Conservation (phyloP, 2,113 vertebrate genomes). For the Elephantulus edwardii region DNA sequence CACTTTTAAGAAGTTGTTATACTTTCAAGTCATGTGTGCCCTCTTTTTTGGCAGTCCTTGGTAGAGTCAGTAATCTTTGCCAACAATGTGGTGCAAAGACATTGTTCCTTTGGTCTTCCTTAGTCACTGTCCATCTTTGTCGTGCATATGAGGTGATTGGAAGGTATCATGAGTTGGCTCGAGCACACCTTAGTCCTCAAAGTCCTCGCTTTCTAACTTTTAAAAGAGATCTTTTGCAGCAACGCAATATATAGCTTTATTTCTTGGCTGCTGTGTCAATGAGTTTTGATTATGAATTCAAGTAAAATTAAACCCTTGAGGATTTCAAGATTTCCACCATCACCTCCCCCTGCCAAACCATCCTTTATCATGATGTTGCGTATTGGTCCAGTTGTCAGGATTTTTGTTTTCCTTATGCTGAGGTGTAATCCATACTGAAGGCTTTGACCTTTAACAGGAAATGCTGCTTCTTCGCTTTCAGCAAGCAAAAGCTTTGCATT, state of each 20-base stretch:
- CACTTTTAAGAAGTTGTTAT: not conserved
- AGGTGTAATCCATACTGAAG: not conserved
- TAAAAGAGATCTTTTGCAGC: not conserved
- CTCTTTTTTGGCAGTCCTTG: not conserved
- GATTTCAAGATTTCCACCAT: not conserved
- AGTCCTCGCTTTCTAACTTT: not conserved
- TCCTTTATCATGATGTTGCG: not conserved
- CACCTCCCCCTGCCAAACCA: too few species aligned
- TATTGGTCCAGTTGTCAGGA: not conserved
- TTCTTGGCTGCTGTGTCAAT: not conserved
- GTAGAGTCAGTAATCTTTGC: not conserved
- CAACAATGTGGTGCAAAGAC: not conserved
- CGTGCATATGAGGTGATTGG: not conserved
- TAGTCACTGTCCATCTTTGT: not conserved
- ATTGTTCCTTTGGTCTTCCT: not conserved
- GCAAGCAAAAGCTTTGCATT: not conserved
- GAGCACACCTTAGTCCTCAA: not conserved
- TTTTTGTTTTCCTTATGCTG: not conserved
- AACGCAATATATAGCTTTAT: not conserved
- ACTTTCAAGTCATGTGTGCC: not conserved
- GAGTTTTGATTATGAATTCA: not conserved
- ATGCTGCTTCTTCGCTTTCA: not conserved
- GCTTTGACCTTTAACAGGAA: not conserved
- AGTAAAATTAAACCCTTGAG: not conserved
- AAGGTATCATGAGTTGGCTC: not conserved